Base-by-base conservation (phyloP, 2,797 vertebrate genomes). In the Takifugu ocellatus region DNA sequence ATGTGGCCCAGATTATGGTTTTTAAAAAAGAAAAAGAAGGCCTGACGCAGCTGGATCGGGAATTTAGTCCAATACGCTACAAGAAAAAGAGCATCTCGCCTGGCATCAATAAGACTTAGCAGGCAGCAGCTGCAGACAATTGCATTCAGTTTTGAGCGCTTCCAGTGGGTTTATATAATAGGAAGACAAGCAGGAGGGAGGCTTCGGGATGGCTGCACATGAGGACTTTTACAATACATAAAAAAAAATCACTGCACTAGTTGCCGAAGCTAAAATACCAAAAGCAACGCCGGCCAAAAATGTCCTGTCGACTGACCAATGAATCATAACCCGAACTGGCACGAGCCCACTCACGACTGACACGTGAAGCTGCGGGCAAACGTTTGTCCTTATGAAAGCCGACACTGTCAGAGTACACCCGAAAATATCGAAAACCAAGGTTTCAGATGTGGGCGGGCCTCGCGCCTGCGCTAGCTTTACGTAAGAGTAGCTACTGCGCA, bases 251-350 rank as follows among this genome's bases (percentile, higher is more conserved):
- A 69, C 47, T 39, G 26, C 68, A 56, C 70, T 68, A 66, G 75
- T 81, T 79, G 72, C 77, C 81, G 79, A 72, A 76, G 69, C 71
- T 69, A 78, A 82, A 86, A 82, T 74, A 84, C 78, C 66, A 42
- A 78, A 74, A 87, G 76, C 83, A 78, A 79, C 82, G 77, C 69
- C 79, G 70, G 45, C 72, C 77, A 72, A 79, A 80, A 86, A 88
- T 79, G 72, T 82, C 81, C 84, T 77, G 74, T 83, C 79, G 83
- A 86, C 86, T 88, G 85, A 89, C 82, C 81, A 78, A 87, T 86
- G 85, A 89, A 87, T 88, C 88, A 88, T 82, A 79, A 70, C 57
- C 33, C 55, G 75, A 83, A 75, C 72, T 83, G 81, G 82, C 83
- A 80, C 39, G 66, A 71, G 65, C 62, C 77, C 69, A 76, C 69